These are phyloP conservation scores for Prionailurus bengalensis DNA, from an alignment of 2,113 vertebrate species.

Conservation along the genomic window DNA sequence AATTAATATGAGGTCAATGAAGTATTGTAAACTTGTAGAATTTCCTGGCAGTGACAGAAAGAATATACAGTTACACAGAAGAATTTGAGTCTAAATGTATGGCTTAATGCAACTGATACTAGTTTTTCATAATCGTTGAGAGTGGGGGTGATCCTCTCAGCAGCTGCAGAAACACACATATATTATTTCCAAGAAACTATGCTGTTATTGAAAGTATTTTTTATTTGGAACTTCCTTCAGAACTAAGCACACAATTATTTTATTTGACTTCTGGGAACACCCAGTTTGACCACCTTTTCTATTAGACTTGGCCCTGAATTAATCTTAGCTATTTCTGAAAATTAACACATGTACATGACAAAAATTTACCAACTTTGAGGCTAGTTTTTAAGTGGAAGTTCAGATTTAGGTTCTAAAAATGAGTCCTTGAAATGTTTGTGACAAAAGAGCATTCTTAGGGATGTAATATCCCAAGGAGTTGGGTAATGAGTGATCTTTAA, in stretches of 20 bases:
- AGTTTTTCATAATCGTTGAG: neutral
- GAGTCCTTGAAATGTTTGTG: neutral
- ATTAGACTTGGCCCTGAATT: neutral
- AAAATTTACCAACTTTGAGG: neutral
- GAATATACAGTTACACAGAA: neutral
- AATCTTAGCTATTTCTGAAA: slow-evolving; percentile 29
- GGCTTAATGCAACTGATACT: neutral
- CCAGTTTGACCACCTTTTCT: neutral
- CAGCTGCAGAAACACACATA: neutral
- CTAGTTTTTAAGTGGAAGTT: slow-evolving; percentile 37
- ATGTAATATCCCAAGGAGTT: neutral
- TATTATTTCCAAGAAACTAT: neutral
- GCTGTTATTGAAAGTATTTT: neutral
- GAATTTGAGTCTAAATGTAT: neutral
- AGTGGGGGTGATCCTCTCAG: neutral
- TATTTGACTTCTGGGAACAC: neutral
- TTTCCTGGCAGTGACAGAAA: neutral
- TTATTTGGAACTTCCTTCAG: neutral
- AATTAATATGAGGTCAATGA: neutral
- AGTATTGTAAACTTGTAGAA: neutral
- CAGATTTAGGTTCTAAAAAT: neutral
- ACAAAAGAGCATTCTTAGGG: neutral
- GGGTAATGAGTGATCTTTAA: neutral
- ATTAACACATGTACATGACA: neutral
- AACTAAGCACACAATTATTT: neutral